Evolutionary conservation across 2,888 invertebrate genomes (phyloP).

Genomic region (Hirtodrosophila trivittata): DNA sequence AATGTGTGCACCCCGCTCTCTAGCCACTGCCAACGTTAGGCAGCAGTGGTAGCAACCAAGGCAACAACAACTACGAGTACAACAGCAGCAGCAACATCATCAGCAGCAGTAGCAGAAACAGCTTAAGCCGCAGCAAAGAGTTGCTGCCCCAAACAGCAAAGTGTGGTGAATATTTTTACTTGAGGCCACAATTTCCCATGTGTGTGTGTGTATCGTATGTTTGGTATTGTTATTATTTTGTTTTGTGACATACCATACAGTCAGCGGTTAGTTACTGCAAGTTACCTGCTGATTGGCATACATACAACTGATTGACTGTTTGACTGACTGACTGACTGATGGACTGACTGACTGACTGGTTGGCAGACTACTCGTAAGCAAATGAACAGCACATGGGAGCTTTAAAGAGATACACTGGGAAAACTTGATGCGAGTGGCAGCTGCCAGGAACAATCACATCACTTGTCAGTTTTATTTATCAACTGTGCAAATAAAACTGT

Average conservation of each 20-base stretch:
- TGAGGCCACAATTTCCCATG: slow-evolving; percentile 1
- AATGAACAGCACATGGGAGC: neutral
- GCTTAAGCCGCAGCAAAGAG: slow-evolving; percentile 51
- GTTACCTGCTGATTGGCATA: slow-evolving; percentile 64
- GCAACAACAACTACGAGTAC: slow-evolving; percentile 21
- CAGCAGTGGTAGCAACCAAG: slow-evolving; percentile 17
- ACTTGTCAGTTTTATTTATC: slow-evolving; percentile 72
- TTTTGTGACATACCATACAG: slow-evolving; percentile 23
- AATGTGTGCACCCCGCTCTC: slow-evolving; percentile 41
- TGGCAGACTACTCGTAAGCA: neutral
- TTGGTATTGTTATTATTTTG: slow-evolving; percentile 41
- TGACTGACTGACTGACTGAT: slow-evolving; percentile 43
- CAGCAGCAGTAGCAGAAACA: slow-evolving; percentile 6
- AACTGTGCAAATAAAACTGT: slow-evolving; percentile 75
- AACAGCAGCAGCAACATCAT: slow-evolving; percentile 34
- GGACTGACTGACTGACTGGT: slow-evolving; percentile 9
- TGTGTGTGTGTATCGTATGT: neutral
- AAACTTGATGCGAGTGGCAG: slow-evolving; percentile 49
- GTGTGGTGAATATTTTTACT: slow-evolving; percentile 63
- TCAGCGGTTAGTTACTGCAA: slow-evolving; percentile 37
- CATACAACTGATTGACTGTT: slow-evolving; percentile 56
- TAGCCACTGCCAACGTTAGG: slow-evolving; percentile 20
- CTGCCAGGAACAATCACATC: slow-evolving; percentile 55
- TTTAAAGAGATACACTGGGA: slow-evolving; percentile 31
- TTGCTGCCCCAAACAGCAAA: slow-evolving; percentile 59